These are phyloP conservation scores for Teleopsis dalmanni DNA, from an alignment of 1,140 invertebrate species.

Conservation along the genomic window DNA sequence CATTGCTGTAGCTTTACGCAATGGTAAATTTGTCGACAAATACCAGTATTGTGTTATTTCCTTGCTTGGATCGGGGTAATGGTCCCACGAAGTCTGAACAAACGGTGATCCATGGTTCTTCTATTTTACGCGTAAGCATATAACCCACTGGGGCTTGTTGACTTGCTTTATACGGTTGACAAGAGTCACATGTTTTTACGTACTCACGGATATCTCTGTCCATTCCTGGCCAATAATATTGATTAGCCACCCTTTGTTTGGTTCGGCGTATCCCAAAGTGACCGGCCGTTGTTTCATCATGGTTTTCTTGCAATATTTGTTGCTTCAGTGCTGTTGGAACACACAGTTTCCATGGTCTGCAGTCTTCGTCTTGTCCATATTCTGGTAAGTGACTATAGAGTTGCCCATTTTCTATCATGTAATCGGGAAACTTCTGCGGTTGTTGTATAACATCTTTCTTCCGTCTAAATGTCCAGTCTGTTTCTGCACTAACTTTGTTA, in stretches of 20 bases:
- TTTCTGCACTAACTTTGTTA: too few species aligned
- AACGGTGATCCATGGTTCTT: background rate
- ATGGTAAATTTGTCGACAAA: constrained; percentile 3
- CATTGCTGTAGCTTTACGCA: constrained; percentile 6
- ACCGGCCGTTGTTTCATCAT: constrained; percentile 24
- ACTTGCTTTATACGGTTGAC: constrained; percentile 26
- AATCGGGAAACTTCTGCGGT: constrained; percentile 4
- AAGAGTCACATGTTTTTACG: constrained; percentile 19
- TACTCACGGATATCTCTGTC: constrained; percentile 18
- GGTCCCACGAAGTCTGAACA: constrained; percentile 5
- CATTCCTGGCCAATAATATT: constrained; percentile 34
- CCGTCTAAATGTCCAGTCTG: background rate
- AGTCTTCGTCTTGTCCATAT: background rate
- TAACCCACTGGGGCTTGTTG: too few species aligned
- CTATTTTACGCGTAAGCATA: background rate
- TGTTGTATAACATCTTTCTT: background rate
- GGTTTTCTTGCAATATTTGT: constrained; percentile 19
- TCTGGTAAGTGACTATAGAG: constrained; percentile 1
- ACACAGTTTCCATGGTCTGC: constrained; percentile 7
- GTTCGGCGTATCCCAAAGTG: constrained; percentile 28
- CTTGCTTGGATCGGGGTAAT: constrained; percentile 2
- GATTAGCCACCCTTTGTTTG: constrained; percentile 13
- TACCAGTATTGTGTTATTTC: constrained; percentile 3
- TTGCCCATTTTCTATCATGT: background rate
- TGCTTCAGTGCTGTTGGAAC: constrained; percentile 15